Conservation (phyloP, 2,888 invertebrate genomes). For the Atrina japonica region DNA sequence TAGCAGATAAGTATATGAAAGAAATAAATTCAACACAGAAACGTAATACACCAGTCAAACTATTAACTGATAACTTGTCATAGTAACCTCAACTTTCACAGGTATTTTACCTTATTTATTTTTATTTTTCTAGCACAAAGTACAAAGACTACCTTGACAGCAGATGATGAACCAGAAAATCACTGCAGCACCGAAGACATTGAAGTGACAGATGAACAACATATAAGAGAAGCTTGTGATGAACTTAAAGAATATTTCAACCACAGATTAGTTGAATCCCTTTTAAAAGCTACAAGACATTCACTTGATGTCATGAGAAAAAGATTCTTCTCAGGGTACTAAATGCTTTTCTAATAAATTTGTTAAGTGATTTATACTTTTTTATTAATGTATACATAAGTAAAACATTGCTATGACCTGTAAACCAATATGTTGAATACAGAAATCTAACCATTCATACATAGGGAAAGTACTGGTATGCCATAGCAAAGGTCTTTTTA, state of each 20-base stretch:
- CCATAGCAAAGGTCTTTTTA: too few species aligned
- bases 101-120: too few species aligned
- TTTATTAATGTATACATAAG: neutral
- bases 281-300: constrained; percentile 88
- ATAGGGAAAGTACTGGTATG: too few species aligned
- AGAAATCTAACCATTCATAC: too few species aligned
- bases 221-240: constrained; percentile 86
- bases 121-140: too few species aligned
- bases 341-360: neutral
- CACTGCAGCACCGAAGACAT: constrained; percentile 9
- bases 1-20: too few species aligned
- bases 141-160: neutral
- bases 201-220: constrained; percentile 54
- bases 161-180: constrained; percentile 9
- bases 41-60: too few species aligned
- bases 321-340: constrained; percentile 83
- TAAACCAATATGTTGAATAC: too few species aligned
- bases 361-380: neutral
- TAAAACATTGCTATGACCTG: too few species aligned
- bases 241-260: constrained; percentile 91
- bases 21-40: too few species aligned
- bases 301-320: constrained; percentile 88
- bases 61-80: too few species aligned
- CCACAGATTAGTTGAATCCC: constrained; percentile 87
- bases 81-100: too few species aligned